Evolutionary conservation across 2,113 vertebrate species (phyloP), one percentile per base, ranked within the genome.

Genomic region (Anguilla japonica): DNA sequence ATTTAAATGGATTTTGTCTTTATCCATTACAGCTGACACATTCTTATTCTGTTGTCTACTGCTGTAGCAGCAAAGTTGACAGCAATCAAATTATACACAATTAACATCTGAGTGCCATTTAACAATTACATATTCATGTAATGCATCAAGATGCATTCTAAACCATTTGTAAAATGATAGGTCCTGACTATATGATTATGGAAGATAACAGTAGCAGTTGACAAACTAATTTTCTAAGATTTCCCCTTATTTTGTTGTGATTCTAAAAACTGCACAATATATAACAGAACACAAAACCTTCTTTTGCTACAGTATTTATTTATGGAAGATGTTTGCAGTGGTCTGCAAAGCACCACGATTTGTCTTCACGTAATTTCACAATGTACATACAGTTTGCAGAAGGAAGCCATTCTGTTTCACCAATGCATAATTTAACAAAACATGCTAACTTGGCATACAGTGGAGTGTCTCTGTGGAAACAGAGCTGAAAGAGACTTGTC

Each of bases 171-270:
- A 2, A 20, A 67, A 26, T 20, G 20, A 67, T 26, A 20, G 22
- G 22, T 26, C 20, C 18, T 67, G 60, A 67, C 60, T 11, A 53
- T 46, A 46, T 53, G 50, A 67, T 67, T 5, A 67, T 7, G 4
- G 22, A 26, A 63, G 22, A 63, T 63, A 63, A 63, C 0, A 67
- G 60, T 67, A 67, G 60, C 60, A 67, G 60, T 67, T 26, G 43
- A 18, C 39, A 0, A 56, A 56, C 41, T n/a, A 5, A 43, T 56
- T n/a, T 29, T 56, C 39, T 39, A 83, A 81, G 1, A 83, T 81
- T 84, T 67, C 84, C 2, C 34, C 1, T 82, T 81, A 85, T 75
- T 82, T 86, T 50, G 85, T 39, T 34, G 63, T 85, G 39, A 83
- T 87, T 79, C 53, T 6, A 82, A 60, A 78, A 79, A 29, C 84